A percentile compares a stretch with the other conserved stretches of the same genome.
phyloP scores from a whole-genome alignment of 2,888 invertebrate species.

The Lasioglossum calceatum region DNA sequence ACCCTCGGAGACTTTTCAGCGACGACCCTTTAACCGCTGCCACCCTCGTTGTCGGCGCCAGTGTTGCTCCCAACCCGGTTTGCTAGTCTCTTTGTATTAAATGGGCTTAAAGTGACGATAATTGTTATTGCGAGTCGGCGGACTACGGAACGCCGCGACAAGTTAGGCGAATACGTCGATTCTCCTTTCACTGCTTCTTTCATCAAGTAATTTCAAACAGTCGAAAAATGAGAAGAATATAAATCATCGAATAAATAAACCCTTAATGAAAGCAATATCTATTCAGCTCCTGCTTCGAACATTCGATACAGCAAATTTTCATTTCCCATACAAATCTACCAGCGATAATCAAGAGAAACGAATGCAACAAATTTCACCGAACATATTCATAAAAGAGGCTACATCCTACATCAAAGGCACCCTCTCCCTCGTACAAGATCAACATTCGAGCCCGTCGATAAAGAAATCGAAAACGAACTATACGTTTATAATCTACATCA shows the following conservation, averaged over 20 bases:
- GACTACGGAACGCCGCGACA: neutral
- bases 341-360: neutral
- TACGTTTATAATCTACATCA: neutral
- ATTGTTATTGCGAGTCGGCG: constrained; percentile 27
- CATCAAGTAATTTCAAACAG: neutral
- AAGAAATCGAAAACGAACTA: neutral
- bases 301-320: neutral
- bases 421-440: neutral
- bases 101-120: constrained; percentile 27
- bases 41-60: constrained; percentile 3
- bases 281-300: neutral
- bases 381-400: neutral
- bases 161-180: neutral
- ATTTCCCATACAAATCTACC: neutral
- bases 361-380: neutral
- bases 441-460: neutral
- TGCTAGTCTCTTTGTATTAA: constrained; percentile 1
- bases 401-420: neutral
- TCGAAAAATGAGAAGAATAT: neutral
- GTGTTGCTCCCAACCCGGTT: neutral
- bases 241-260: neutral
- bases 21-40: constrained; percentile 25
- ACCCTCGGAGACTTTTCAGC: constrained; percentile 35
- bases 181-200: neutral
- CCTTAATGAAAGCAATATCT: neutral